Base-by-base conservation (phyloP, 2,113 vertebrate genomes). In the Rafetus swinhoei region DNA sequence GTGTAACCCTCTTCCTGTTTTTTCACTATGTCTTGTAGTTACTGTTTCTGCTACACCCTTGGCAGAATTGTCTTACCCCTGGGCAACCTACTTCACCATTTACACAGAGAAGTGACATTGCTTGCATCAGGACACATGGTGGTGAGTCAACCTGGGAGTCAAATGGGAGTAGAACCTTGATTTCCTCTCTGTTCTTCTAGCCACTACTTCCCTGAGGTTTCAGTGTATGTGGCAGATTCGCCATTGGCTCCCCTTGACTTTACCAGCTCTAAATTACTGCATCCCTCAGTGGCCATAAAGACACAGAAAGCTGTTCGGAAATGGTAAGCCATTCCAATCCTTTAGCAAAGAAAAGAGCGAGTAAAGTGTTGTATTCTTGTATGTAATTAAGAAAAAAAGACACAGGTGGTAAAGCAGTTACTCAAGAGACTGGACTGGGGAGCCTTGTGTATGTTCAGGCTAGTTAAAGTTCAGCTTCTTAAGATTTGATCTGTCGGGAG, bases 111-210 rank as follows among this genome's bases (percentile, higher is more conserved):
- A 85, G 77, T 89, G 35, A 54, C 86, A 59, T 85, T 88, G 45
- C 84, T 94, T 82, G 82, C 10, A 84, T 8, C 1, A 14, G 77
- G 87, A 94, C 91, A 93, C 62, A 72, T 86, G 90, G 2, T 86
- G 90, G 2, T 69, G 57, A 95, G 89, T 65, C 93, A 74, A 45
- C 6, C 59, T 89, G 91, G 90, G 90, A 95, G 45, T 45, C 88
- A 79, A 82, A 25, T 52, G 79, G 90, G 65, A 76, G 92, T 86
- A 86, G 69, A 85, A 81, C 81, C 52, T 50, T 87, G 74, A 65
- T 81, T 92, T 84, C 35, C 25, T 50, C 90, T 91, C 55, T 56
- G 59, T 62, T 89, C 90, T 87, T 35, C 60, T 96, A 84, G 56
- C 84, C 19, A 1, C 80, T 85, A 50, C 86, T 88, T 86, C 87